phyloP scores from a whole-genome alignment of 1,140 invertebrate genomes.

The Drosophila asahinai region DNA sequence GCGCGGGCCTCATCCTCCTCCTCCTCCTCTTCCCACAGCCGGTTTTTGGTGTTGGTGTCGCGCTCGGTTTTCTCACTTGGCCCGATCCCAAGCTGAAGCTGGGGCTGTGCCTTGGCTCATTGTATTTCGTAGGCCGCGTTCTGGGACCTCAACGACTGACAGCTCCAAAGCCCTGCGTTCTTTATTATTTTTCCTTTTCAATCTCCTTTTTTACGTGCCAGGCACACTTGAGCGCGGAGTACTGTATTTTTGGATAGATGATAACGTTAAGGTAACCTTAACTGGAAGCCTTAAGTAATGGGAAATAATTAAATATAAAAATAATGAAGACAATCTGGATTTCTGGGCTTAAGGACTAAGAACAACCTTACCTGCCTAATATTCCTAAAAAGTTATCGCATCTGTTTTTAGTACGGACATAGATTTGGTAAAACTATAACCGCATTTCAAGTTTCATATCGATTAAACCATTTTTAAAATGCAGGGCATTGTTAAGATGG shows the following conservation, averaged over 20 bases:
- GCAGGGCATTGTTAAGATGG: too few relatives aligned
- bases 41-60: conserved; percentile 83
- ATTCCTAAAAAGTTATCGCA: too few relatives aligned
- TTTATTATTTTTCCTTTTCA: conserved; percentile 46
- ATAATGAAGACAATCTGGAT: background rate
- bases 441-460: background rate
- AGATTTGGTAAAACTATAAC: too few relatives aligned
- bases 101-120: conserved; percentile 33
- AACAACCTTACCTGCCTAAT: background rate
- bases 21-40: conserved; percentile 53
- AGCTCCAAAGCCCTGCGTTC: conserved; percentile 50
- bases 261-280: background rate
- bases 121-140: conserved; percentile 45
- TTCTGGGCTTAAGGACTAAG: background rate
- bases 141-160: conserved; percentile 37
- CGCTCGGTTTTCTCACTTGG: conserved; percentile 82
- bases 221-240: background rate
- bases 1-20: conserved; percentile 4
- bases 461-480: background rate
- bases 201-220: conserved; percentile 21
- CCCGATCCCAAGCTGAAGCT: conserved; percentile 28
- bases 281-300: background rate
- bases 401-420: too few relatives aligned
- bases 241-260: background rate
- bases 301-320: background rate